Percentiles rank a stretch among this genome's conserved stretches.
Evolutionary conservation across 2,113 vertebrate genomes (phyloP).

Genomic region (Hippocampus zosterae): DNA sequence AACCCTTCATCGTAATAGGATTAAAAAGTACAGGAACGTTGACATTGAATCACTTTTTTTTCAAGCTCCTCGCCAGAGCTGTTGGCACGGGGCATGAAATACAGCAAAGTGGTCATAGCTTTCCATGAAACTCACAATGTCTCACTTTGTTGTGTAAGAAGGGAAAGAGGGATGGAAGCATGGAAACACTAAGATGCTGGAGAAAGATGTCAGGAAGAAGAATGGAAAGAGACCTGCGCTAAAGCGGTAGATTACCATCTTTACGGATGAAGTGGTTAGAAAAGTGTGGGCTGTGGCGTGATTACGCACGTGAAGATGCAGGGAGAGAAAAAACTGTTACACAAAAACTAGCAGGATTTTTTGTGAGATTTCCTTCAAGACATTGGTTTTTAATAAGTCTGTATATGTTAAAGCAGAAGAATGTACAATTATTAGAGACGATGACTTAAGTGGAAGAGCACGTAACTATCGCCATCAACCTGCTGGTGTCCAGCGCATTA

Average conservation of each 20-base stretch:
- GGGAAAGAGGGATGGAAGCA: conserved; percentile 12
- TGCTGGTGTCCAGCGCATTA: too few species aligned
- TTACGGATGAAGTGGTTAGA: neutral
- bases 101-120: conserved; percentile 43
- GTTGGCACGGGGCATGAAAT: conserved; percentile 49
- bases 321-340: neutral
- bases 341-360: neutral
- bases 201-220: conserved; percentile 6
- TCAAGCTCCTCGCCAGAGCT: conserved; percentile 32
- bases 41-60: neutral
- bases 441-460: neutral
- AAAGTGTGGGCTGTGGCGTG: conserved; percentile 22
- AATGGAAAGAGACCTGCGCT: neutral
- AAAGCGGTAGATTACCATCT: conserved; percentile 10
- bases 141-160: conserved; percentile 29
- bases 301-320: neutral
- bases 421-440: neutral
- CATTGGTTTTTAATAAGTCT: neutral
- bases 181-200: conserved; percentile 11
- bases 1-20: conserved; percentile 27
- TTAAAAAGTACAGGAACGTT: conserved; percentile 5
- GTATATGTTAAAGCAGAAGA: neutral
- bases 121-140: conserved; percentile 59
- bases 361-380: neutral
- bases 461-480: neutral